Evolutionary conservation across 2,797 vertebrate genomes (phyloP).

Genomic region (Hydrolagus colliei): DNA sequence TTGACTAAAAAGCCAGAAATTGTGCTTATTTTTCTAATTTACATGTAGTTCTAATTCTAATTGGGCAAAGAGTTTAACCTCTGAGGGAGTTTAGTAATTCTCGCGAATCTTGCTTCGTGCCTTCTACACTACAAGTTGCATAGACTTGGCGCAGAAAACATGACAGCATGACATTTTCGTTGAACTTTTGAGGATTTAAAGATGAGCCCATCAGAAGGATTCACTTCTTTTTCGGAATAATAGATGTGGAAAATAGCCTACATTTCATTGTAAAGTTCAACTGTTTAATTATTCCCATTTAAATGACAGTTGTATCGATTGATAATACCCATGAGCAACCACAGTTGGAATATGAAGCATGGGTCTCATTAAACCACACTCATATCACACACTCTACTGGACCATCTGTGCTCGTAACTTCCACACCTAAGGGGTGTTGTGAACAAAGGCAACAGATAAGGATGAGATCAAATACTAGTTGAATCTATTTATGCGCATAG

Average conservation of each 20-base stretch:
- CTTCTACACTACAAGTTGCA: not conserved
- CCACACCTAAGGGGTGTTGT: not conserved
- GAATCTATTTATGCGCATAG: not conserved
- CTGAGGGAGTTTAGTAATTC: not conserved
- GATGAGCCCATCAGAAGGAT: not conserved
- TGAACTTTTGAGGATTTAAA: not conserved
- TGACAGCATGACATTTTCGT: no score
- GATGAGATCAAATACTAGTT: not conserved
- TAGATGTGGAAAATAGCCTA: not conserved
- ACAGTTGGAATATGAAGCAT: not conserved
- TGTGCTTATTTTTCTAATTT: no score
- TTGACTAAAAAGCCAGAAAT: not conserved
- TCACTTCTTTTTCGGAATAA: no score
- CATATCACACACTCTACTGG: not conserved
- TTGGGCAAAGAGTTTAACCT: no score
- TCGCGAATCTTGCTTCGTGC: not conserved
- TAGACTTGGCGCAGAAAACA: not conserved
- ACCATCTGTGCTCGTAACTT: not conserved
- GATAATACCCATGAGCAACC: not conserved
- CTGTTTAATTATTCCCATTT: not conserved
- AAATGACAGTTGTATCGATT: not conserved
- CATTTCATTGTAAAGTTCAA: not conserved
- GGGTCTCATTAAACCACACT: not conserved
- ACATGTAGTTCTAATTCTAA: no score
- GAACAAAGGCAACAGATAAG: not conserved